phyloP scores from a whole-genome alignment of 2,113 vertebrate species.

The Ahaetulla prasina region DNA sequence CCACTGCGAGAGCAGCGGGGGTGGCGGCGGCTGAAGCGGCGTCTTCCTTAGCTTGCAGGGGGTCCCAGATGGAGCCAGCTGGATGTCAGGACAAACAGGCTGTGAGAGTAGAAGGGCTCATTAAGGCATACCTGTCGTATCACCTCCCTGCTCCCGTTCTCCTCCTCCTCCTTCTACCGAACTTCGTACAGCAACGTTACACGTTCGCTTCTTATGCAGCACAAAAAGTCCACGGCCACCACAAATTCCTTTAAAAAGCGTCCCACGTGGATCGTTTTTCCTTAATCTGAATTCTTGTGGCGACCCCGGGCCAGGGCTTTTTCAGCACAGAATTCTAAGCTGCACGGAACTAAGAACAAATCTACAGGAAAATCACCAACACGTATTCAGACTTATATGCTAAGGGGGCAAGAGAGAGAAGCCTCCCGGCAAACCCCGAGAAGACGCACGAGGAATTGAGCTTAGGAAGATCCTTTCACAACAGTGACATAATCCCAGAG shows the following conservation, averaged over 20 bases:
- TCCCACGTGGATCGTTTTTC: background rate
- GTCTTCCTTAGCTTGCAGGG: conserved; percentile 86
- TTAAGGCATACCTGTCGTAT: background rate
- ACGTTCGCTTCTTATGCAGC: background rate
- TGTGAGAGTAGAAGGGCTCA: background rate
- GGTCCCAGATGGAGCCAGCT: conserved; percentile 81
- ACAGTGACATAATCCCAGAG: background rate
- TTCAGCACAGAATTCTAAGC: background rate
- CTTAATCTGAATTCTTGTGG: background rate
- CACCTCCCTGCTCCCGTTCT: background rate
- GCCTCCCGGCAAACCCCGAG: background rate
- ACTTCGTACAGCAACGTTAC: background rate
- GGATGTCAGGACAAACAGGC: conserved; percentile 22
- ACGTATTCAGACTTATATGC: background rate
- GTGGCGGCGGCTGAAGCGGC: conserved; percentile 67
- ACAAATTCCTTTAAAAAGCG: background rate
- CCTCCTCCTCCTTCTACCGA: background rate
- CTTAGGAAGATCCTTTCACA: background rate
- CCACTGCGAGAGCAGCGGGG: conserved; percentile 68
- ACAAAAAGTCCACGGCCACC: background rate
- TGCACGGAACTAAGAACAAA: background rate
- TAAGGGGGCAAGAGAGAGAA: no score
- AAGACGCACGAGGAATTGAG: background rate
- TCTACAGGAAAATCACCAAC: background rate
- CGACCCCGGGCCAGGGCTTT: background rate